These are phyloP conservation scores for Lysandra coridon DNA, from an alignment of 2,888 invertebrate species.

Conservation along the genomic window DNA sequence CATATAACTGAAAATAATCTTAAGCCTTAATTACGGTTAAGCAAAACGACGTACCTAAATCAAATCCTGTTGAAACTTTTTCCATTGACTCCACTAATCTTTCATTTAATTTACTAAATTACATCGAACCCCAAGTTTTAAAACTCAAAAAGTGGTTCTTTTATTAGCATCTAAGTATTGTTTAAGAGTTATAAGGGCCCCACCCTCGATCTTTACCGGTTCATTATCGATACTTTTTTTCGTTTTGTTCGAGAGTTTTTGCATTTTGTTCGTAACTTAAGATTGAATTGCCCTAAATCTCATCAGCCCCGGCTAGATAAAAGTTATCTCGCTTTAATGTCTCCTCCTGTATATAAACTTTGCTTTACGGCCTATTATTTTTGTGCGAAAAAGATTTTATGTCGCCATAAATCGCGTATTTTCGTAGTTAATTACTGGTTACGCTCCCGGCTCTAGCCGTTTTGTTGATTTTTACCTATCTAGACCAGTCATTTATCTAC, in stretches of 20 bases:
- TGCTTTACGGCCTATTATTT: conserved; percentile 23
- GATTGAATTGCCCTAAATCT: conserved; percentile 31
- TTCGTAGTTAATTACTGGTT: conserved; percentile 1
- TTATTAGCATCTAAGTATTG: conserved; percentile 75
- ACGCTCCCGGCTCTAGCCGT: neutral
- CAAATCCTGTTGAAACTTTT: conserved; percentile 36
- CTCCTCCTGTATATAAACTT: conserved; percentile 15
- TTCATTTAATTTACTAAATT: conserved; percentile 57
- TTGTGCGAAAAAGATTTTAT: conserved; percentile 19
- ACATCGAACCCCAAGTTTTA: conserved; percentile 43
- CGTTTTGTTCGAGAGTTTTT: conserved; percentile 60
- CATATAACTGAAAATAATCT: neutral
- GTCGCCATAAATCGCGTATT: conserved; percentile 18
- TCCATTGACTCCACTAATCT: conserved; percentile 29
- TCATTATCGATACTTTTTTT: conserved; percentile 70
- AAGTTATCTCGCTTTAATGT: conserved; percentile 7
- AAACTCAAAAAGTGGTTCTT: conserved; percentile 66
- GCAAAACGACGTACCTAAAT: neutral
- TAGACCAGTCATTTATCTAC: neutral
- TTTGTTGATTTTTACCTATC: neutral
- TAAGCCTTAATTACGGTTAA: neutral
- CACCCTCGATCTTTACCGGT: conserved; percentile 65
- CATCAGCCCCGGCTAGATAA: conserved; percentile 25
- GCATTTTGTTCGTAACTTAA: conserved; percentile 37
- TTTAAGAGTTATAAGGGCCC: conserved; percentile 70